Evolutionary conservation across 2,888 invertebrate species (phyloP), one percentile per base, ranked within the genome.

Genomic region (Tholera decimalis): DNA sequence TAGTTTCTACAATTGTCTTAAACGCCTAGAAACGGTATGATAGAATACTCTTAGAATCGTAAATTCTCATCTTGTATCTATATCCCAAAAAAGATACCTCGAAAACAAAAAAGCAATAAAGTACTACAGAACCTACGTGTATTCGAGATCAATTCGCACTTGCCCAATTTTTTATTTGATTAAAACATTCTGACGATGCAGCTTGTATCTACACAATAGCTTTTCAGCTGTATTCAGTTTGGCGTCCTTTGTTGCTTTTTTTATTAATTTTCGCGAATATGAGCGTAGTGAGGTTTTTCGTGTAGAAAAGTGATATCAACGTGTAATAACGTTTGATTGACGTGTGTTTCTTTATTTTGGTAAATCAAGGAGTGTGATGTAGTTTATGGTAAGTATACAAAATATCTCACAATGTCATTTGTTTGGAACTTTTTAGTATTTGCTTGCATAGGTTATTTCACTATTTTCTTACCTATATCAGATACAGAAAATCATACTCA

Each of bases 161-260:
- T 59, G 41, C 6, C 59, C 8, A n/a, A 11, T 18, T 56, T 60
- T 54, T 70, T 43, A 72, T 72, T 70, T 43, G 41, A 72, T 63
- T 72, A 70, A 47, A 71, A 71, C 28, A 55, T 61, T 72, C 35
- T 70, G 46, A 37, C 51, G 46, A 33, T 63, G 56, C 41, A 47
- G 24, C 41, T n/a, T n/a, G 35, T 35, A 35, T 15, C 24, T 11
- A 20, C 13, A 49, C 62, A 63, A 56, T 46, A n/a, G 37, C 15
- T 50, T 49, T 28, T 51, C 22, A 18, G 24, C 39, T 41, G 41
- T 43, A 53, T 63, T 57, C 56, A 44, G 11, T 49, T 26, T 43
- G 37, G 33, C 30, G 6, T 22, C 20, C 26, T 43, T 41, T 55
- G 44, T 65, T n/a, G 9, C 35, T 39, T 15, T 28, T 26, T 55